Evolutionary conservation across 2,888 invertebrate species (phyloP), one percentile per base, ranked within the genome.

Genomic region (Nephrotoma guestfalica): DNA sequence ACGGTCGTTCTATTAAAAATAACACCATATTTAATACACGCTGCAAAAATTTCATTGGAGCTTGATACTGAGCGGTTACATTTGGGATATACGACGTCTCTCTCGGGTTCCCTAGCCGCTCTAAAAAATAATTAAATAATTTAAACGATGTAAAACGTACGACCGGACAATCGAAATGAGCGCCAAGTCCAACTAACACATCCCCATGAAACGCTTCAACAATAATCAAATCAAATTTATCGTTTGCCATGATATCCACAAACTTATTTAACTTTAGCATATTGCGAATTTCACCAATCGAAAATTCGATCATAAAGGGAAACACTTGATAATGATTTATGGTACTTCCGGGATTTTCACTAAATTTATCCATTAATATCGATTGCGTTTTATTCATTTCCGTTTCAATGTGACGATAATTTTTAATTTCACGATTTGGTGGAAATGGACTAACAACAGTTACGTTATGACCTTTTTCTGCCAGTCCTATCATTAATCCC

Each of bases 1-100:
- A 15, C 15, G 83, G 83, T 11, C 40, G 40, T 41, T 83, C 41
- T 6, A 83, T 87, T 0, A 88, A 88, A 0, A 88, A 41, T 15
- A 89, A 89, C 0, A 90, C 88, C 18, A 91, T 88, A 87, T 92
- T 92, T 83, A 87, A 87, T 0, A 90, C 86, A 84, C 92, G 89
- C 88, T 92, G 88, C 4, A 87, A 51, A 43, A 92, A 89, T 0
- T 88, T 89, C 92, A 92, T 92, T 83, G 88, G 90, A 88, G 90
- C 90, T 5, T 89, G 89, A 84, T 90, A 90, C 5, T 89, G 88
- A 0, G 90, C 87, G 87, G 90, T 87, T 0, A 89, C 86, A 87
- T 89, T 89, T 0, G 91, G 90, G 42, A 91, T 89, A 88, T 90
- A 91, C 0, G 91, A 91, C 0, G 90, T 89, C 0, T 91, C 91